Conservation (phyloP, 2,888 invertebrate species). For the Girardia tigrina region DNA sequence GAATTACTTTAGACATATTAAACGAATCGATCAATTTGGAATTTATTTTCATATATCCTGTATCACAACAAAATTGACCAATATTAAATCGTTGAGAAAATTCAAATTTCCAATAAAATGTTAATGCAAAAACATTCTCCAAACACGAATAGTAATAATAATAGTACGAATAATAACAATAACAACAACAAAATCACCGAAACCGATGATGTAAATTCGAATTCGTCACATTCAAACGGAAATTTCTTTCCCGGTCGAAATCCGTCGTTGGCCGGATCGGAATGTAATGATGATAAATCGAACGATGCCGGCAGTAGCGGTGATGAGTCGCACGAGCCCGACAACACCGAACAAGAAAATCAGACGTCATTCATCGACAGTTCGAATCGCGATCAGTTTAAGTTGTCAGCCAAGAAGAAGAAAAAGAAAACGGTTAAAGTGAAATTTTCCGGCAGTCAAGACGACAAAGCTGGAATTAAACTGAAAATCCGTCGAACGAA, state of each 20-base stretch:
- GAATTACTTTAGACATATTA: background rate
- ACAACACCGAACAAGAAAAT: background rate
- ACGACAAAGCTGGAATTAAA: conserved; percentile 11
- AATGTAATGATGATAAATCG: conserved; percentile 13
- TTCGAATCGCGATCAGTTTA: background rate
- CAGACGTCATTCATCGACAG: conserved; percentile 14
- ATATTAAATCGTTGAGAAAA: no score
- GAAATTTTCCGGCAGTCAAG: conserved; percentile 23
- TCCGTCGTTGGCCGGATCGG: background rate
- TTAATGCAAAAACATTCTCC: conserved; percentile 16
- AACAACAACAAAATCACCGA: background rate
- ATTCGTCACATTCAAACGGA: background rate
- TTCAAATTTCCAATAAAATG: background rate
- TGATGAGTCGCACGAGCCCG: background rate
- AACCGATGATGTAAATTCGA: background rate
- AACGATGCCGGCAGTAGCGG: conserved; percentile 15
- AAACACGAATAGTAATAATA: background rate
- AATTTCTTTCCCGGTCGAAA: conserved; percentile 3
- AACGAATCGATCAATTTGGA: background rate
- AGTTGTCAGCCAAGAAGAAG: conserved; percentile 8
- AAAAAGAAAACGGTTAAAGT: conserved; percentile 10
- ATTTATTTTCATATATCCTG: background rate
- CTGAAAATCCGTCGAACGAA: background rate
- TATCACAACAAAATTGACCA: background rate
- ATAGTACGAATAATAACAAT: background rate